Percentiles rank a stretch among this genome's conserved stretches.
Evolutionary conservation across 2,797 vertebrate species (phyloP).

Genomic region (Syngnathus rostellatus): DNA sequence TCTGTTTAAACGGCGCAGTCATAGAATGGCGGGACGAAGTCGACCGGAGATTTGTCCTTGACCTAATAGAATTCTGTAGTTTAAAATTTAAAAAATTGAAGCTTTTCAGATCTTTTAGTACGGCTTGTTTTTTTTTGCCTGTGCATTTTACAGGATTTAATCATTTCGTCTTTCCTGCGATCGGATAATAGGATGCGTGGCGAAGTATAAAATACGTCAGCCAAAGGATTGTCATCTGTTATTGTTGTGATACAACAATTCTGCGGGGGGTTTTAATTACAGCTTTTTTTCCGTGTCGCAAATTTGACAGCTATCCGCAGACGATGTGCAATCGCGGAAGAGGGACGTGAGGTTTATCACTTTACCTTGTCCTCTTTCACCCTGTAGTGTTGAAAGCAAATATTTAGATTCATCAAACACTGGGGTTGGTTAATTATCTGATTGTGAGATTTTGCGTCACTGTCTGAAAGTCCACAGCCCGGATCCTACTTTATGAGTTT

Average conservation of each 20-base stretch:
- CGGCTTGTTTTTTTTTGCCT: background rate
- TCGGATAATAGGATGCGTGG: background rate
- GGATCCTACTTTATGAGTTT: too few relatives aligned
- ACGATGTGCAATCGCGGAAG: too few relatives aligned
- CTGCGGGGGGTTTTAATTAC: too few relatives aligned
- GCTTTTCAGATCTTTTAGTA: background rate
- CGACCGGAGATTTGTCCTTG: background rate
- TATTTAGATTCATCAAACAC: too few relatives aligned
- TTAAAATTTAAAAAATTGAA: background rate
- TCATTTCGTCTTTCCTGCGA: background rate
- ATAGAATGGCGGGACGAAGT: background rate
- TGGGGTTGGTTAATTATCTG: too few relatives aligned
- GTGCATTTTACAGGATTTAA: background rate
- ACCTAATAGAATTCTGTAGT: background rate
- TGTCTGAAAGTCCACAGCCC: background rate
- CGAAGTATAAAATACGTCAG: background rate
- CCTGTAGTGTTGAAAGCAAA: too few relatives aligned
- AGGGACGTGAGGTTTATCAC: too few relatives aligned
- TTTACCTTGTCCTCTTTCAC: too few relatives aligned
- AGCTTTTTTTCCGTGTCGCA: too few relatives aligned
- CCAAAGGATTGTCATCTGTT: background rate
- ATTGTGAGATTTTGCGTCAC: background rate
- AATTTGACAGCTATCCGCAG: too few relatives aligned
- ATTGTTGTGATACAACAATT: background rate
- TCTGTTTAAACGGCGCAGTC: background rate